Base-by-base conservation (phyloP, 1,140 invertebrate species). In the Bombus impatiens region DNA sequence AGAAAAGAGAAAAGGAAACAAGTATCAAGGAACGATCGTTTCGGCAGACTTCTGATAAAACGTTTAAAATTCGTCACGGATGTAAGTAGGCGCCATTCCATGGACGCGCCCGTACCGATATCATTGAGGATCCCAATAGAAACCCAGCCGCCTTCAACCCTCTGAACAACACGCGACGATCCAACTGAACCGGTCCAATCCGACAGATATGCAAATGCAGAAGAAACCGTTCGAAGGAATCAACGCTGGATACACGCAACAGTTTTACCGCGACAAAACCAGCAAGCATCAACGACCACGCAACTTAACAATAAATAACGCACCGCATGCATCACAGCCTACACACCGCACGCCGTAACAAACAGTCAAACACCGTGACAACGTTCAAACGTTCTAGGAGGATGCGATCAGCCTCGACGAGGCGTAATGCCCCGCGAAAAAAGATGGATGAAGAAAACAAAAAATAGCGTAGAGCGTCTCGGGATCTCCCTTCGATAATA, bases 141-240 rank as follows among this genome's bases (percentile, higher is more conserved):
- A 68, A 86, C 47, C 79, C 47, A 53, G 47, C 47, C 79, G 71
- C 40, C 74, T 75, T 71, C 22, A 84, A 78, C 70, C 82, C 75
- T 79, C 40, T 28, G 86, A 47, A 72, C 32, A 78, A 62, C 68
- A 74, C 86, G 82, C 86, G 86, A 87, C 82, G 86, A 87, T 87
- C 86, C 86, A 78, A 87, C 82, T 42, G 86, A 86, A 78, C 90
- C 80, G 84, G 82, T 86, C 90, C 86, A 86, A 81, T 88, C 89
- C 89, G 68, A 88, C 89, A 90, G 87, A 25, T 47, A 57, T n/a
- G n/a, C 62, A 28, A 42, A 62, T 42, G n/a, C 53, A 75, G 65
- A 35, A 18, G 35, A 28, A 72, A n/a, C 40, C 83, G 77, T 59
- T 82, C 57, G 42, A 62, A 70, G 35, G 40, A 70, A 68, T 4